Evolutionary conservation across 2,888 invertebrate genomes (phyloP).

Genomic region (Prenolepis imparis): DNA sequence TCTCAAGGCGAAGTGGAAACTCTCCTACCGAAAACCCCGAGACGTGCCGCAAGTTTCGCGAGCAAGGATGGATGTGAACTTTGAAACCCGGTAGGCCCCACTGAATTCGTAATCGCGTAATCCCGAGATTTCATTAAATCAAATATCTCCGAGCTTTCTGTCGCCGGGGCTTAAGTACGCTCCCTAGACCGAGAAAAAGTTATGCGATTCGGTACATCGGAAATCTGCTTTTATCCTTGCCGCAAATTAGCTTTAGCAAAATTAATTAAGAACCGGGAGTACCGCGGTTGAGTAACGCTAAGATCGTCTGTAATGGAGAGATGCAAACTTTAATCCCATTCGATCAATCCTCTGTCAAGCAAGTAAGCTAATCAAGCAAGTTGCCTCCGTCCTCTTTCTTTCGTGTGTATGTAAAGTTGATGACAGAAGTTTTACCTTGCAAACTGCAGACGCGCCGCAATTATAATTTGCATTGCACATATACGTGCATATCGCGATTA

Average conservation of each 20-base stretch:
- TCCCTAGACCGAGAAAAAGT: constrained; percentile 62
- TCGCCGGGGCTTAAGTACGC: constrained; percentile 59
- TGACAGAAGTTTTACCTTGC: constrained; percentile 20
- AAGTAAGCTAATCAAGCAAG: constrained; percentile 48
- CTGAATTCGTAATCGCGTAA: constrained; percentile 76
- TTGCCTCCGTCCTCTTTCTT: constrained; percentile 28
- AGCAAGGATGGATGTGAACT: constrained; percentile 76
- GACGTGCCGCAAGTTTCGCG: constrained; percentile 63
- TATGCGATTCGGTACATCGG: constrained; percentile 53
- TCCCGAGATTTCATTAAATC: constrained; percentile 72
- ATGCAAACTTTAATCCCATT: constrained; percentile 77
- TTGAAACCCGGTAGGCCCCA: constrained; percentile 67
- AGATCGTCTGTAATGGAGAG: constrained; percentile 75
- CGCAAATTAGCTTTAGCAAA: constrained; percentile 82
- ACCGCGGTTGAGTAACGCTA: constrained; percentile 60
- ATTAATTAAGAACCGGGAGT: constrained; percentile 81
- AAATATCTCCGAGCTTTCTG: constrained; percentile 61
- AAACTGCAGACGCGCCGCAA: not conserved
- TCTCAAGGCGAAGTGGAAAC: constrained; percentile 68
- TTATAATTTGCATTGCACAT: constrained; percentile 22
- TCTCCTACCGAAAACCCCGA: constrained; percentile 63
- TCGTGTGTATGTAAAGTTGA: constrained; percentile 42
- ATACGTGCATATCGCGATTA: constrained; percentile 5
- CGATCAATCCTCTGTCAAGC: constrained; percentile 72
- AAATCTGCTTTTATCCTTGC: constrained; percentile 73